Base-by-base conservation (phyloP, 2,797 vertebrate genomes). In the Mareca strepera region DNA sequence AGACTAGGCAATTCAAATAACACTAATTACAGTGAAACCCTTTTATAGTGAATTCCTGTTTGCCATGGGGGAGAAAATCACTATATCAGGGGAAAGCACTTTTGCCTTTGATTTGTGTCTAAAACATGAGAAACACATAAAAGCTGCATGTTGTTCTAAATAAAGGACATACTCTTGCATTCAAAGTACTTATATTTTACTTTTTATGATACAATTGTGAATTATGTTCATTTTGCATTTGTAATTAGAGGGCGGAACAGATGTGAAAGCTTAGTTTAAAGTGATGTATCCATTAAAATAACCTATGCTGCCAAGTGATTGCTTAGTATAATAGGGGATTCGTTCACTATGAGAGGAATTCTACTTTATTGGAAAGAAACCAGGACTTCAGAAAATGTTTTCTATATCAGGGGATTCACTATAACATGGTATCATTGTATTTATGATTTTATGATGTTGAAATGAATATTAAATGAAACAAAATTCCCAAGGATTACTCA, bases 401-500 rank as follows among this genome's bases (percentile, higher is more conserved):
- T 89, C 89, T 95, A 69, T 97, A 95, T 96, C 97, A 96, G 92
- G 96, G 97, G 96, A 98, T 97, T 97, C 93, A 86, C 96, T 93
- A 74, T 97, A 98, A 98, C 93, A 81, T 93, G 94, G 52, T 97
- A 97, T 98, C 96, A 97, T 97, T 97, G 96, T 98, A 99, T 99
- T 98, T 99, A 98, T 99, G 98, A 98, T 98, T 98, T 98, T 98
- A 99, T 98, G 98, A 98, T 98, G 97, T 98, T 98, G 98, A 98
- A 99, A 98, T 98, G 98, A 99, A 98, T 99, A 98, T 98, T 99
- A 99, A 99, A 98, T 98, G 98, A 99, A 99, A 98, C 98, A 98
- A 98, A 99, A 99, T 98, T 99, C 98, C 98, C 97, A 88, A 98
- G 97, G 97, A 98, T 98, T 98, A 97, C 98, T 98, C 97, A 93